Conservation (phyloP, 2,113 vertebrate species). For the Bos javanicus region DNA sequence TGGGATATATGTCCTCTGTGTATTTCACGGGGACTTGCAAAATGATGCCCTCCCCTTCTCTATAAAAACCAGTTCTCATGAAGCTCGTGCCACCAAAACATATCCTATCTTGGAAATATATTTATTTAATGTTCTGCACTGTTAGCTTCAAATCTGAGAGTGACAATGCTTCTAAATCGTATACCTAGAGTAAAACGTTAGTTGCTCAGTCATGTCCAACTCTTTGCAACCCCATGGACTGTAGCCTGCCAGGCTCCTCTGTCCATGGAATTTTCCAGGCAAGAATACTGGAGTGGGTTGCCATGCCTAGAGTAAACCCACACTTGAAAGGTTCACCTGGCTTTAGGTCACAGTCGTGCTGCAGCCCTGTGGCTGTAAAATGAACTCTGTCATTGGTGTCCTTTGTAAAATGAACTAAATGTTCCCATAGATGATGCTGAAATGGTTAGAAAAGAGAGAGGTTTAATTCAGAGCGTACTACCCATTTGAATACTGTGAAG, state of each 20-base stretch:
- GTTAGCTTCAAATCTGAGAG: neutral
- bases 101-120: neutral
- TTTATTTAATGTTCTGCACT: neutral
- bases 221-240: neutral
- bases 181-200: neutral
- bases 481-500: neutral
- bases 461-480: neutral
- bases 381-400: neutral
- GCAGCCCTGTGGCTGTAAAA: neutral
- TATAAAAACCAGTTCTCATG: neutral
- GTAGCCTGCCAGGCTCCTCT: neutral
- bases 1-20: neutral
- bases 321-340: neutral
- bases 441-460: neutral
- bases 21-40: neutral
- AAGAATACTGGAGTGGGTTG: neutral
- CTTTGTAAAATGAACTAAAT: neutral
- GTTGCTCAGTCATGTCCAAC: neutral
- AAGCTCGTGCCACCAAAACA: neutral
- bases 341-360: neutral
- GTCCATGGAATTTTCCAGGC: neutral
- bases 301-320: neutral
- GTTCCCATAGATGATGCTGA: neutral
- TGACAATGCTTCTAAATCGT: neutral
- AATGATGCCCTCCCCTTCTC: neutral